Evolutionary conservation across 2,797 vertebrate genomes (phyloP), one percentile per base, ranked within the genome.

Genomic region (Nothura maculosa): DNA sequence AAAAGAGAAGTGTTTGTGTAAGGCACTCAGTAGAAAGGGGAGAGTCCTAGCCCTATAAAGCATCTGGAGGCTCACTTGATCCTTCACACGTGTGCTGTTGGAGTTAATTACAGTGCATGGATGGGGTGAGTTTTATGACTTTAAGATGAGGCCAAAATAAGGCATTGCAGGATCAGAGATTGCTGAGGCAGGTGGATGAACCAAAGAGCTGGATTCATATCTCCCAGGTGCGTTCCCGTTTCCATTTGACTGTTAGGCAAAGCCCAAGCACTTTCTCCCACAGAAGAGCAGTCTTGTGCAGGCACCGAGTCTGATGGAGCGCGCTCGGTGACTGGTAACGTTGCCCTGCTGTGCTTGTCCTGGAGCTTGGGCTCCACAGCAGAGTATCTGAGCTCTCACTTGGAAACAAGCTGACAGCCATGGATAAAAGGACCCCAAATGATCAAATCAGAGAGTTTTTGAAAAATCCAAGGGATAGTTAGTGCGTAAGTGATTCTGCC

Each of bases 391-490:
- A 6, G 22, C 81, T 91, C 57, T 89, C 16, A 1, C 72, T 86
- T 93, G 81, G 61, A 89, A 57, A 15, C 54, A 43, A n/a, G 34
- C 61, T 88, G 84, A 54, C 67, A 70, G 70, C 54, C 43, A 19
- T 11, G 45, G 80, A 87, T 85, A 57, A 85, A 85, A 89, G 47
- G 90, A 83, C 62, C 20, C 12, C 54, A 72, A 85, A 90, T 84
- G 48, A 70, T 92, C 48, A 88, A 94, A 93, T 83, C 89, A 91
- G 87, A 84, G 19, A 16, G 3, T 28, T 94, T 87, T 92, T 94
- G 73, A 69, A 89, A 54, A 87, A 84, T 84, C 36, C 21, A n/a
- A 63, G 83, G 55, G 78, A 67, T 45, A 76, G 48, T 72, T 80
- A n/a, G 30, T 73, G 16, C 13, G 27, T 63, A 82, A 93, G 27